Conservation (phyloP, 2,113 vertebrate genomes). For the Bombycilla garrulus region DNA sequence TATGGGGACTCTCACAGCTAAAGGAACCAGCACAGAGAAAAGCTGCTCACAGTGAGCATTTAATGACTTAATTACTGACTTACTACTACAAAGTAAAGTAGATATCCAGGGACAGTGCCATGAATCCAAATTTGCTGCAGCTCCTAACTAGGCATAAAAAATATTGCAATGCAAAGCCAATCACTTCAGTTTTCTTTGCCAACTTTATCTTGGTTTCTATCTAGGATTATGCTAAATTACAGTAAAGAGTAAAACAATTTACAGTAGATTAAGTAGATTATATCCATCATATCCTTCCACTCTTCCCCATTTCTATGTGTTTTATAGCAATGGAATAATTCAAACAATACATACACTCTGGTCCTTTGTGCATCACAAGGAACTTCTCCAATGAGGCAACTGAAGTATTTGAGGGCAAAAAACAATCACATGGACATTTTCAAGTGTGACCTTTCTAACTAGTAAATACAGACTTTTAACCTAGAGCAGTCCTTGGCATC, state of each 20-base stretch:
- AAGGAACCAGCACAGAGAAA: not conserved
- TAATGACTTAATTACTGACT: not conserved
- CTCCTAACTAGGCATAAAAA: not conserved
- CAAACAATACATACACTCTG: not conserved
- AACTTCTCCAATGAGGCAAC: not conserved
- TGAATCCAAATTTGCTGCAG: not conserved
- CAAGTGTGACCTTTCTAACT: not conserved
- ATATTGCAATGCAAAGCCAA: not conserved
- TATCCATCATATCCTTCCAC: not conserved
- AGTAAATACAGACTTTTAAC: not conserved
- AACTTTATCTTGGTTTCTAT: not conserved
- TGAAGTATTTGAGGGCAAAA: not conserved
- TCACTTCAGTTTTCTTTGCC: not conserved
- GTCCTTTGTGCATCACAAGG: not conserved
- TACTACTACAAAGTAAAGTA: not conserved
- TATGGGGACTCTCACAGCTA: not conserved
- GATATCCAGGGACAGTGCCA: not conserved
- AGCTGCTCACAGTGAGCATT: not conserved
- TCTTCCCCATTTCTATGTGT: not conserved
- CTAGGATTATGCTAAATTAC: not conserved
- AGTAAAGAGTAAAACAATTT: not conserved
- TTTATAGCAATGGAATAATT: not conserved
- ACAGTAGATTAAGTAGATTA: not conserved
- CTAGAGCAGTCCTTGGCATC: not conserved
- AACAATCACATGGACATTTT: not conserved